Evolutionary conservation across 1,140 invertebrate species (phyloP).

Genomic region (Diabrotica virgifera): DNA sequence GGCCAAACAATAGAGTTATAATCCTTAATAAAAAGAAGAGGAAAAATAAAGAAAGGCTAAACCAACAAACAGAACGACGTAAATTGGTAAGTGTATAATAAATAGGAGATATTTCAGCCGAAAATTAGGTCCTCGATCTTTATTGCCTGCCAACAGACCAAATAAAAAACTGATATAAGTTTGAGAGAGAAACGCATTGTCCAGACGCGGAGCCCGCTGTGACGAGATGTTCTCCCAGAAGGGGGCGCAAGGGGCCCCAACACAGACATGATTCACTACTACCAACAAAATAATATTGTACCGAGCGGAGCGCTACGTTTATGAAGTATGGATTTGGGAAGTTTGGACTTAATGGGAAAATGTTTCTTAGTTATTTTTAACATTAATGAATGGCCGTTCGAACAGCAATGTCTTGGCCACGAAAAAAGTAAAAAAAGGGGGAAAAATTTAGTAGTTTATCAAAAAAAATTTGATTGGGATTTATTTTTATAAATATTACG

Average conservation of each 20-base stretch:
- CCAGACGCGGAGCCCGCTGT: conserved; percentile 37
- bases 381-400: background rate
- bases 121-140: conserved; percentile 45
- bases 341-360: conserved; percentile 22
- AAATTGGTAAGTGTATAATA: conserved; percentile 15
- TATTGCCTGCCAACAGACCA: conserved; percentile 42
- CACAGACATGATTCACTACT: conserved; percentile 33
- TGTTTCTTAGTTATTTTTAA: conserved; percentile 3
- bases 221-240: conserved; percentile 29
- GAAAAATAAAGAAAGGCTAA: background rate
- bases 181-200: conserved; percentile 35
- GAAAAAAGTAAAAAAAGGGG: too few species aligned
- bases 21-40: conserved; percentile 4
- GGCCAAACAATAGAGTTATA: background rate
- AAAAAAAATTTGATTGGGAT: too few species aligned
- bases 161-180: conserved; percentile 40
- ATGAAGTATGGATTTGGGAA: conserved; percentile 30
- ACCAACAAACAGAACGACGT: background rate
- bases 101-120: conserved; percentile 34
- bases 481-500: too few species aligned
- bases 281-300: conserved; percentile 39
- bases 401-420: too few species aligned
- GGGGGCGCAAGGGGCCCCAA: conserved; percentile 26
- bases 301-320: background rate
- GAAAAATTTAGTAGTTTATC: too few species aligned